Evolutionary conservation across 2,113 vertebrate genomes (phyloP).

Genomic region (Cathartes aura): DNA sequence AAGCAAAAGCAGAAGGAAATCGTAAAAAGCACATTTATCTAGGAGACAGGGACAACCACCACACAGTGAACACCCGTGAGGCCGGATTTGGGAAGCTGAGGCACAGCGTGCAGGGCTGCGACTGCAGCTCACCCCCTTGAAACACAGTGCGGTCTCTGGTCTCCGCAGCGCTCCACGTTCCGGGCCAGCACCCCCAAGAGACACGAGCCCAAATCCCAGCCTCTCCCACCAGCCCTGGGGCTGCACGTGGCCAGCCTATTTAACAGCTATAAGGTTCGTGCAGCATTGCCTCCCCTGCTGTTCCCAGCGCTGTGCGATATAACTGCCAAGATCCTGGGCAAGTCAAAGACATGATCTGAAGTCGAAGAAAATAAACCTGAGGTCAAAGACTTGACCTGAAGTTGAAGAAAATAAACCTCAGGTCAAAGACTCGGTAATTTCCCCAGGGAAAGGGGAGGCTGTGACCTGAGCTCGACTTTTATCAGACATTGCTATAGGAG

Average conservation of each 20-base stretch:
- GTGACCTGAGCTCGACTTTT: neutral
- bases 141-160: neutral
- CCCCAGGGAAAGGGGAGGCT: neutral
- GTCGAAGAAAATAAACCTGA: neutral
- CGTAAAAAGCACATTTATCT: fast-evolving
- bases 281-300: neutral
- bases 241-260: neutral
- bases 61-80: neutral
- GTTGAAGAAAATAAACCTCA: neutral
- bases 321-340: neutral
- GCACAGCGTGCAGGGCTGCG: neutral
- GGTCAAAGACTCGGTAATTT: neutral
- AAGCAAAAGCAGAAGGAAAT: neutral
- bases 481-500: neutral
- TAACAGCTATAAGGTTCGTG: neutral
- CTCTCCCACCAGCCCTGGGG: neutral
- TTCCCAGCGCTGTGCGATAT: neutral
- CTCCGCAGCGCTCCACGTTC: fast-evolving
- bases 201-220: neutral
- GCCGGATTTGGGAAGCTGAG: neutral
- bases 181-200: neutral
- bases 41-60: neutral
- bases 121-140: neutral
- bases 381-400: neutral
- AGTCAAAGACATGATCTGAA: neutral